Percentiles rank a stretch among this genome's conserved stretches.
Evolutionary conservation across 35 echinoderm and acorn worm genomes (phyloP).

Genomic region (Apostichopus japonicus): DNA sequence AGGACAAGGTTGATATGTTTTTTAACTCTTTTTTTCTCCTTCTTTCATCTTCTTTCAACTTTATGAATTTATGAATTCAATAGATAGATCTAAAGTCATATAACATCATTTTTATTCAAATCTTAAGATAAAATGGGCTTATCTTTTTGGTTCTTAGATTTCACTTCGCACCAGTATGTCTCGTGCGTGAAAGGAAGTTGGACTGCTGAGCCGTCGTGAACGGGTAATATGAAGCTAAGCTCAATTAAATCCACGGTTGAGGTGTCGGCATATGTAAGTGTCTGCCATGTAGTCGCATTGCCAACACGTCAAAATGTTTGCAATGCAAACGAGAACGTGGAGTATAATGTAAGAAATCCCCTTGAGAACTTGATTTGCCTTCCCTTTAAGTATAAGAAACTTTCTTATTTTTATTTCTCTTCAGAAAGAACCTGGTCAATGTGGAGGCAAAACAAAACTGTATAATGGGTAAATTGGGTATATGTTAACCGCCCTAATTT

Average conservation of each 20-base stretch:
- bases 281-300: neutral
- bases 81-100: slow-evolving; percentile 29
- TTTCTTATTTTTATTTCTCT: neutral
- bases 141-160: neutral
- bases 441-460: too few species aligned
- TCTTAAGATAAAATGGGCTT: neutral
- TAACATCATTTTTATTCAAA: slow-evolving; percentile 43
- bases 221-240: slow-evolving; percentile 44
- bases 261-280: slow-evolving; percentile 52
- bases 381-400: neutral
- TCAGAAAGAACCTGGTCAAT: too few species aligned
- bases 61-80: slow-evolving; percentile 40
- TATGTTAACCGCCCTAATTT: too few species aligned
- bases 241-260: slow-evolving; percentile 18
- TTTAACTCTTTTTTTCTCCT: neutral
- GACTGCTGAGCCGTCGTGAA: slow-evolving; percentile 30
- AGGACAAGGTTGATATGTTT: slow-evolving; percentile 31
- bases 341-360: slow-evolving; percentile 22
- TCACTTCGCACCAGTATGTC: slow-evolving; percentile 38
- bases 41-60: neutral
- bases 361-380: neutral
- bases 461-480: too few species aligned
- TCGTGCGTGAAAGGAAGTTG: slow-evolving; percentile 16
- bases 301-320: slow-evolving; percentile 45
- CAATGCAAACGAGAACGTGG: slow-evolving; percentile 4